Evolutionary conservation across 2,797 vertebrate genomes (phyloP).

Genomic region (Hylomyscus alleni): DNA sequence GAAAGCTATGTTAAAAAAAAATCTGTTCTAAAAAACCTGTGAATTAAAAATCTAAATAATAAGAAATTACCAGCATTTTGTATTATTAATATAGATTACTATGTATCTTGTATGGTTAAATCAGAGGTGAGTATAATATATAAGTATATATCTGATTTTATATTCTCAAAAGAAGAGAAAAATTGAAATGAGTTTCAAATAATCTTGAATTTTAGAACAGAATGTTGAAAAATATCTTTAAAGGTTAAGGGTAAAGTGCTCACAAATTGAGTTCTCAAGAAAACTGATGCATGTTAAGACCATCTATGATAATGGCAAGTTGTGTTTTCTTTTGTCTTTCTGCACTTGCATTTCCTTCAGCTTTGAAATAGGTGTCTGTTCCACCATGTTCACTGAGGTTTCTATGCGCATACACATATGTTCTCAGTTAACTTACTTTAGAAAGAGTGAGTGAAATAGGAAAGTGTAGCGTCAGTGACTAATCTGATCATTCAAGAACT

Average conservation of each 20-base stretch:
- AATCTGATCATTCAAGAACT: neutral
- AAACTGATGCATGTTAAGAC: neutral
- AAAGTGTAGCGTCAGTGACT: neutral
- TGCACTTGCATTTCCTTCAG: neutral
- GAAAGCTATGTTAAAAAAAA: neutral
- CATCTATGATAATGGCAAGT: neutral
- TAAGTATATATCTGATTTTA: neutral
- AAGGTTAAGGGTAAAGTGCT: neutral
- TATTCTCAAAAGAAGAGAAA: neutral
- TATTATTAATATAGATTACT: neutral
- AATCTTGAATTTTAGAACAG: neutral
- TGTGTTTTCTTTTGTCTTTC: neutral
- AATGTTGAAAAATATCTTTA: conserved; percentile 23
- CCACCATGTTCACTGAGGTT: neutral
- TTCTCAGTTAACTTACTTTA: neutral
- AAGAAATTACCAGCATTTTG: neutral
- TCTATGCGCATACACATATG: neutral
- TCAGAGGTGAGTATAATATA: neutral
- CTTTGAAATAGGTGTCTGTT: neutral
- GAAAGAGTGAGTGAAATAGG: neutral
- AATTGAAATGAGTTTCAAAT: neutral
- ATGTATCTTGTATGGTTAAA: neutral
- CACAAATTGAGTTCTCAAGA: conserved; percentile 20
- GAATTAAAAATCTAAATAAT: neutral
- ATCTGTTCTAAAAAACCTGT: neutral